These are phyloP conservation scores for Apogon hyalosoma DNA, from an alignment of 2,797 vertebrate species.

Conservation along the genomic window DNA sequence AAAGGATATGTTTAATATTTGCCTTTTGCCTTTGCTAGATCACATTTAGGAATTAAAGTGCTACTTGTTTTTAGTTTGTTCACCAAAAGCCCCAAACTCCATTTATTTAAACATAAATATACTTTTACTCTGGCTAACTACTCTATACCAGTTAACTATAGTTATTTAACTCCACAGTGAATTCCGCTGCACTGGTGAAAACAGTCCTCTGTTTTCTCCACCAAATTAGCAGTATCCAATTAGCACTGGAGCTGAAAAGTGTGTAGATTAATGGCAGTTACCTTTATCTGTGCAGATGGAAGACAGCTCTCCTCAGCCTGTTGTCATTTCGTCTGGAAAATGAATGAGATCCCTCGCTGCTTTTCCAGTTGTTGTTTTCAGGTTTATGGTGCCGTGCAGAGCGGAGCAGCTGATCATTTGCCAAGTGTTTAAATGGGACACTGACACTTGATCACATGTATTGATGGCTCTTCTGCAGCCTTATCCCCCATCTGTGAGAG, in stretches of 20 bases:
- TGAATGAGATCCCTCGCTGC: constrained; percentile 37
- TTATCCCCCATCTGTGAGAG: constrained; percentile 57
- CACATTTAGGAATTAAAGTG: too few species aligned
- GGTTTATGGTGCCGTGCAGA: constrained; percentile 46
- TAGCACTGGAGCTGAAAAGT: constrained; percentile 24
- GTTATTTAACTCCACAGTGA: too few species aligned
- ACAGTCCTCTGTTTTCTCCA: too few species aligned
- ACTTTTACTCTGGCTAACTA: too few species aligned
- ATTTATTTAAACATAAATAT: too few species aligned
- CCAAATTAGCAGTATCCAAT: constrained; percentile 20
- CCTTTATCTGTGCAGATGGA: constrained; percentile 47
- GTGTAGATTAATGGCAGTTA: constrained; percentile 37
- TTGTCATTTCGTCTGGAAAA: constrained; percentile 26
- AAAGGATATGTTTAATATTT: too few species aligned
- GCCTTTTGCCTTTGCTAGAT: too few species aligned
- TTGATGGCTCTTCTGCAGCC: constrained; percentile 35
- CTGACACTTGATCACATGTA: constrained; percentile 57
- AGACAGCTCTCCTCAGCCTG: constrained; percentile 29
- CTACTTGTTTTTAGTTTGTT: too few species aligned
- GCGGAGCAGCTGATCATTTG: constrained; percentile 58
- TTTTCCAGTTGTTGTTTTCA: constrained; percentile 61
- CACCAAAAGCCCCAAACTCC: too few species aligned
- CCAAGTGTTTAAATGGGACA: constrained; percentile 46
- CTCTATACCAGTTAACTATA: too few species aligned
- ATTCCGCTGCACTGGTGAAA: too few species aligned